phyloP scores from a whole-genome alignment of 2,797 vertebrate species.

The Aotus griseimembra region DNA sequence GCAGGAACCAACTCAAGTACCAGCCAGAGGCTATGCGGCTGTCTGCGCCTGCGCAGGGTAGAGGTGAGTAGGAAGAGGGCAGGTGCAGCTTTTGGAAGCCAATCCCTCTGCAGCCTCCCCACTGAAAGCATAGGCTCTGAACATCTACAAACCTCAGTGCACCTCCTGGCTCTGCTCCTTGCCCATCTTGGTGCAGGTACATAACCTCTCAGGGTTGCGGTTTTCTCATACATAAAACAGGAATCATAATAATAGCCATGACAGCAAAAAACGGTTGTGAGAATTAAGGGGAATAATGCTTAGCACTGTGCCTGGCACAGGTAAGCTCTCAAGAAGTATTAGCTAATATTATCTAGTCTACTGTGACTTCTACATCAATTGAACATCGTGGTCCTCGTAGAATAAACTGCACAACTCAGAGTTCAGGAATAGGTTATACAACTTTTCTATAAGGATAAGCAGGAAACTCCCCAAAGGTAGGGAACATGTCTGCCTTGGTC shows the following conservation, averaged over 20 bases:
- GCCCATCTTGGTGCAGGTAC: too few relatives aligned
- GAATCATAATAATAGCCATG: neutral
- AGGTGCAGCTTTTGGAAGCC: neutral
- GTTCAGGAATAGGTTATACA: neutral
- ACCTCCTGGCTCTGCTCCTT: neutral
- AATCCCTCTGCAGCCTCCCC: neutral
- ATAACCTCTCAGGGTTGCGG: neutral
- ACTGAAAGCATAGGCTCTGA: rapidly evolving
- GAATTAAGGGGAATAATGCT: neutral
- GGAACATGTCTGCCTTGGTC: neutral
- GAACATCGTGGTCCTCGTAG: neutral
- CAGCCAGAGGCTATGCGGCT: neutral
- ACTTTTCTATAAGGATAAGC: neutral
- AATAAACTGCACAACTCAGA: neutral
- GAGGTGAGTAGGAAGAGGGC: rapidly evolving
- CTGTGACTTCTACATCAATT: neutral
- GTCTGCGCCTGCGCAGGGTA: rapidly evolving
- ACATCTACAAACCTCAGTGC: neutral
- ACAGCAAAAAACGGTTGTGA: neutral
- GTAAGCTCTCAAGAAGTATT: neutral
- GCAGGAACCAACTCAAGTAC: neutral
- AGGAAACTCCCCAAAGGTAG: neutral
- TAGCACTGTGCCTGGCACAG: too few relatives aligned
- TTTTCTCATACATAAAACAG: neutral
- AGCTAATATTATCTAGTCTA: neutral